A percentile compares a stretch with the other conserved stretches of the same genome.
phyloP scores from a whole-genome alignment of 2,797 vertebrate genomes.

The Neomorphus geoffroyi region DNA sequence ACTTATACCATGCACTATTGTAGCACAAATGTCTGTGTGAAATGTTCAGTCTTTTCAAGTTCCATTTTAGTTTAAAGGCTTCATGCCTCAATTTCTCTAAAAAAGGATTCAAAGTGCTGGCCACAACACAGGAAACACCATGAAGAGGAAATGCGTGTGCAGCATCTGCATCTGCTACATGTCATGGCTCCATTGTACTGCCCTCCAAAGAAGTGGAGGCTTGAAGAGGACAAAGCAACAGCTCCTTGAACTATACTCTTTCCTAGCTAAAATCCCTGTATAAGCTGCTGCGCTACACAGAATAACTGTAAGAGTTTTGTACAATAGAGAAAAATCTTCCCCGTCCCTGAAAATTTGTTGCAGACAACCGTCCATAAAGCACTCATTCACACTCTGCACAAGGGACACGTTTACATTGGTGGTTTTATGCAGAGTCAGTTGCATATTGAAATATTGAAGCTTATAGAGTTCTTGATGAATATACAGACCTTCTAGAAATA shows the following conservation, averaged over 20 bases:
- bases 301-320: not conserved
- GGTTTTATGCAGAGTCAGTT: slow-evolving; percentile 5
- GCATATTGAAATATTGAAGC: slow-evolving; percentile 23
- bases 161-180: not conserved
- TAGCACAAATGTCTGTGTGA: slow-evolving; percentile 4
- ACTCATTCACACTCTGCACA: not conserved
- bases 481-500: slow-evolving; percentile 21
- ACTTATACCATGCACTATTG: slow-evolving; percentile 8
- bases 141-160: not conserved
- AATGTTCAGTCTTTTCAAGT: slow-evolving; percentile 2
- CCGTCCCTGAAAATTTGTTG: not conserved
- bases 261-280: not conserved
- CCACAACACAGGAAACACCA: not conserved
- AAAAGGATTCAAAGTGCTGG: slow-evolving; percentile 18
- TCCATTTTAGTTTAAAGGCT: slow-evolving; percentile 25
- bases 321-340: not conserved
- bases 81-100: slow-evolving; percentile 2
- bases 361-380: not conserved
- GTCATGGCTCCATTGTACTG: not conserved
- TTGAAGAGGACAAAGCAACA: not conserved
- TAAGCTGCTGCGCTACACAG: not conserved
- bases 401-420: not conserved
- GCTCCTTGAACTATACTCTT: not conserved
- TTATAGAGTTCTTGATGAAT: slow-evolving; percentile 41
- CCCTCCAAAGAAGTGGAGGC: not conserved